A percentile compares a stretch with the other conserved stretches of the same genome.
Evolutionary conservation across 2,113 vertebrate species (phyloP).

Genomic region (Sphaerodactylus townsendi): DNA sequence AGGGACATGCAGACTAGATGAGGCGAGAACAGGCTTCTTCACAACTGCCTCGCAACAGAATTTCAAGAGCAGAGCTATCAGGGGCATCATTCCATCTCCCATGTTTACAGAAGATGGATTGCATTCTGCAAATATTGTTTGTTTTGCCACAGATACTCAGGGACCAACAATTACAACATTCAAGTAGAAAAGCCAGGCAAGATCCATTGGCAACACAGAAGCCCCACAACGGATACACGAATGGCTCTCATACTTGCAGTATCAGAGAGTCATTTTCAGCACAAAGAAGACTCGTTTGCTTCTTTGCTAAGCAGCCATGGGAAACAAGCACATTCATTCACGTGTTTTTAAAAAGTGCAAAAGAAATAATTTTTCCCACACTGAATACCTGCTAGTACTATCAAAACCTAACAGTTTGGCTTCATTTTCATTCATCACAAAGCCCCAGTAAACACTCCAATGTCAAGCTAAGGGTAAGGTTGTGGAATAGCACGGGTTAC

Average conservation of each 20-base stretch:
- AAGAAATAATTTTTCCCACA: neutral
- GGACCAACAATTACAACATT: neutral
- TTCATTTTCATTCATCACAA: neutral
- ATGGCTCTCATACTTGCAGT: neutral
- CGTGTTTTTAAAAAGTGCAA: neutral
- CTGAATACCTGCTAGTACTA: neutral
- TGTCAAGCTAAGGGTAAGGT: neutral
- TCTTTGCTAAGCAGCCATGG: neutral
- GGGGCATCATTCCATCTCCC: neutral
- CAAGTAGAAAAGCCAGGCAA: neutral
- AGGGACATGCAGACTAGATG: neutral
- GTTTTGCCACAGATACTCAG: neutral
- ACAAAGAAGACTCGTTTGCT: neutral
- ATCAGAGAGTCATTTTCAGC: neutral
- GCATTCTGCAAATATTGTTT: neutral
- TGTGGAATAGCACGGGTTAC: neutral
- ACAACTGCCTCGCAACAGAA: neutral
- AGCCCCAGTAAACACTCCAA: neutral
- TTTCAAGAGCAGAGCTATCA: neutral
- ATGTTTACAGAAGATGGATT: neutral
- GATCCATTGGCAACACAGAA: neutral
- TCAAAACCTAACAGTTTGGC: neutral
- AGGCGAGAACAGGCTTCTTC: neutral
- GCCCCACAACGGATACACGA: neutral
- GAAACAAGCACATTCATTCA: neutral